These are phyloP conservation scores for Ascidia mentula DNA, from an alignment of 23 tunicate genomes.

Conservation along the genomic window DNA sequence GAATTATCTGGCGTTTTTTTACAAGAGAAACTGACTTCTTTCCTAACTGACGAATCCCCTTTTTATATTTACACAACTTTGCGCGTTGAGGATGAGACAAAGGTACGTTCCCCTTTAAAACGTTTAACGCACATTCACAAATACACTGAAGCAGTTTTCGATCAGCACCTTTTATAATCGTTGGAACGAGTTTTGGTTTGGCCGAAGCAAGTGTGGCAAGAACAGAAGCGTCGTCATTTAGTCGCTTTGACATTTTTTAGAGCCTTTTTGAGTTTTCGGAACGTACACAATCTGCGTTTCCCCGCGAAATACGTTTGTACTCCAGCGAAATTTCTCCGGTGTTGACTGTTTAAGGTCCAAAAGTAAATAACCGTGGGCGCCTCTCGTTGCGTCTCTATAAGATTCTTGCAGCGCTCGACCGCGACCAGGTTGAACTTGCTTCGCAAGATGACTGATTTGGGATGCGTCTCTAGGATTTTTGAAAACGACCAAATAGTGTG, in stretches of 20 bases:
- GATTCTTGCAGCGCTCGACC: background rate
- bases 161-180: constrained; percentile 12
- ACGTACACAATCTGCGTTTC: background rate
- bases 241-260: constrained; percentile 6
- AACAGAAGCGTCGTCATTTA: background rate
- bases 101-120: background rate
- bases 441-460: too few relatives aligned
- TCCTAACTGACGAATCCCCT: background rate
- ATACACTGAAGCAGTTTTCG: background rate
- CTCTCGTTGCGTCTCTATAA: background rate
- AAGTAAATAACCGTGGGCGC: background rate
- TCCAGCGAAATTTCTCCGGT: background rate
- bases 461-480: too few relatives aligned
- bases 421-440: too few relatives aligned
- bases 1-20: background rate
- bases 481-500: too few relatives aligned
- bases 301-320: constrained; percentile 1
- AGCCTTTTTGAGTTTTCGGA: too few relatives aligned
- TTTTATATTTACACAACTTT: background rate
- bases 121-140: background rate
- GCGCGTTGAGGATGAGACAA: background rate
- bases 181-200: background rate
- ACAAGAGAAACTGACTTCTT: background rate
- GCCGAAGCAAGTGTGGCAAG: background rate
- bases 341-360: constrained; percentile 4